phyloP scores from a whole-genome alignment of 2,888 invertebrate genomes.

The Galerucella calmariensis region DNA sequence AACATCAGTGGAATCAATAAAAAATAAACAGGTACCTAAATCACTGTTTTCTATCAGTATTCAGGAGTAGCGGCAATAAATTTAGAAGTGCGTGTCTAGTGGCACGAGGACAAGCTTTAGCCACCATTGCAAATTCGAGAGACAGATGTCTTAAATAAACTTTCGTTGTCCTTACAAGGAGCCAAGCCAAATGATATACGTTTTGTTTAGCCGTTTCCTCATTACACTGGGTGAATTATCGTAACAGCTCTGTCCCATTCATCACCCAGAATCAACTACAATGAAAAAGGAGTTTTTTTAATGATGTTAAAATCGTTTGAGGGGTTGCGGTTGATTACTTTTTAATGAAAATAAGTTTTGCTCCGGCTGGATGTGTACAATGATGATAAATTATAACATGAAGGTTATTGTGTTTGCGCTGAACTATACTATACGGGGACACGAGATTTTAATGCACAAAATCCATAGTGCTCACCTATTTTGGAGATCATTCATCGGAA shows the following conservation, averaged over 20 bases:
- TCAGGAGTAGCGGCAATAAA: conserved; percentile 25
- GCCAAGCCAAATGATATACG: conserved; percentile 38
- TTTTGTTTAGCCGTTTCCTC: conserved; percentile 36
- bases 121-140: conserved; percentile 46
- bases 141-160: conserved; percentile 46
- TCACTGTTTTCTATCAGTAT: conserved; percentile 2
- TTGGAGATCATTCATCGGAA: too few species aligned
- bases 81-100: conserved; percentile 46
- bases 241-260: conserved; percentile 21
- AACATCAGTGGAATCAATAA: neutral
- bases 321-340: neutral
- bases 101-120: conserved; percentile 46
- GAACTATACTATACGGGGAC: too few species aligned
- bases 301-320: neutral
- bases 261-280: conserved; percentile 19
- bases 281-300: conserved; percentile 18
- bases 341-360: neutral
- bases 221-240: conserved; percentile 38
- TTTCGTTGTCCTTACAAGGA: conserved; percentile 39
- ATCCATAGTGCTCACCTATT: too few species aligned
- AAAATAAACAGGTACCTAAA: conserved; percentile 16
- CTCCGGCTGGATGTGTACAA: too few species aligned
- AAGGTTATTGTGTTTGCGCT: too few species aligned
- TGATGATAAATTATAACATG: too few species aligned
- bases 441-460: too few species aligned